Conservation (phyloP, 2,797 vertebrate genomes). For the Oophaga sylvatica region DNA sequence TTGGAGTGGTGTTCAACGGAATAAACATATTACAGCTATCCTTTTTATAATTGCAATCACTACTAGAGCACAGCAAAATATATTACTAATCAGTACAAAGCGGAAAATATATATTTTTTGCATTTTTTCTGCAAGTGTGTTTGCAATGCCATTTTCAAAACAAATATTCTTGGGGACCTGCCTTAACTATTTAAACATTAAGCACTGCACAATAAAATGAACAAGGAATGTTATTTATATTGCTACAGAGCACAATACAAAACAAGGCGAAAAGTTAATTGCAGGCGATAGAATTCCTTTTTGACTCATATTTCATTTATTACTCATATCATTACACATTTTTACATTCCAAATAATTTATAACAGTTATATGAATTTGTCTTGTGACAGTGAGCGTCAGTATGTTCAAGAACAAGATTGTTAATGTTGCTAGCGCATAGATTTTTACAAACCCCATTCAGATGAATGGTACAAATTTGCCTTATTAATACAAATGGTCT, state of each 20-base stretch:
- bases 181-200: background rate
- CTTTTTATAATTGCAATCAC: constrained; percentile 46
- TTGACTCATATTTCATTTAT: no score
- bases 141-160: constrained; percentile 3
- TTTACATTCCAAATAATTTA: no score
- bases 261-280: background rate
- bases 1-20: constrained; percentile 9
- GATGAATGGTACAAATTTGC: background rate
- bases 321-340: no score
- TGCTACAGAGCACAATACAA: background rate
- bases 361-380: background rate
- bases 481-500: background rate
- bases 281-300: no score
- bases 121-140: background rate
- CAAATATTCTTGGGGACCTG: background rate
- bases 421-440: background rate
- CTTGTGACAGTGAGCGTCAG: background rate
- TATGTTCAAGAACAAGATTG: background rate
- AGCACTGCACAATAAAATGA: background rate
- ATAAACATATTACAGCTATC: constrained; percentile 30
- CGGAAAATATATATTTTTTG: constrained; percentile 32
- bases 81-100: constrained; percentile 41
- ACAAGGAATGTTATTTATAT: background rate
- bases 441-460: background rate
- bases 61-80: constrained; percentile 37